Evolutionary conservation across 2,113 vertebrate genomes (phyloP).

Genomic region (Odocoileus hemionus): DNA sequence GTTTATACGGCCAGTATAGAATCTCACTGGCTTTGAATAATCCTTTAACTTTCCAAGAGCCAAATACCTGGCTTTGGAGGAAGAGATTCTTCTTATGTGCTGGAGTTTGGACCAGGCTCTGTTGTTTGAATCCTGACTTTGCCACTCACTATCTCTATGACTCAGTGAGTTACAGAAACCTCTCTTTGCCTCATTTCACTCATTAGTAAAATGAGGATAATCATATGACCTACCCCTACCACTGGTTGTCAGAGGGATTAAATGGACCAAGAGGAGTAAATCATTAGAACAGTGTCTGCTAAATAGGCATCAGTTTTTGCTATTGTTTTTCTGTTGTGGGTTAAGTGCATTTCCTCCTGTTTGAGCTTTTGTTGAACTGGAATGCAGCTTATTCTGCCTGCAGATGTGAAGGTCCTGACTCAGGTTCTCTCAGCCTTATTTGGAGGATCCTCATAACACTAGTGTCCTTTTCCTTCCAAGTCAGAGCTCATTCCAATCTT

Average conservation of each 20-base stretch:
- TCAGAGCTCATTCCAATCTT: neutral
- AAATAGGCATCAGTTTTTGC: neutral
- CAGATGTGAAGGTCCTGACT: neutral
- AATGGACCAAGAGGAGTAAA: neutral
- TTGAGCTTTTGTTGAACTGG: neutral
- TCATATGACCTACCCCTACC: neutral
- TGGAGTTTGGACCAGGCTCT: neutral
- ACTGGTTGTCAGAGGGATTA: neutral
- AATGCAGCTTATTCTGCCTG: neutral
- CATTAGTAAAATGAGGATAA: neutral
- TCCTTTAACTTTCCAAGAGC: neutral
- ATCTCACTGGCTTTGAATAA: neutral
- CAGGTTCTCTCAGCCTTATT: neutral
- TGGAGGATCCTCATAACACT: neutral
- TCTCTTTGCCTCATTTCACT: neutral
- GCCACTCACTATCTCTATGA: neutral
- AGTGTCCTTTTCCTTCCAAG: neutral
- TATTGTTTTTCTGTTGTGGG: neutral
- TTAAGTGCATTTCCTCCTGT: neutral
- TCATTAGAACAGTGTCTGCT: neutral
- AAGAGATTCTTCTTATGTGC: too few relatives aligned
- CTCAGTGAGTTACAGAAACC: neutral
- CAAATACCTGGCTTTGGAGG: neutral
- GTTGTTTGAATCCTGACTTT: neutral
- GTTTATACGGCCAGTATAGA: neutral